Base-by-base conservation (phyloP, 2,888 invertebrate species). In the Apodemia hepburni region DNA sequence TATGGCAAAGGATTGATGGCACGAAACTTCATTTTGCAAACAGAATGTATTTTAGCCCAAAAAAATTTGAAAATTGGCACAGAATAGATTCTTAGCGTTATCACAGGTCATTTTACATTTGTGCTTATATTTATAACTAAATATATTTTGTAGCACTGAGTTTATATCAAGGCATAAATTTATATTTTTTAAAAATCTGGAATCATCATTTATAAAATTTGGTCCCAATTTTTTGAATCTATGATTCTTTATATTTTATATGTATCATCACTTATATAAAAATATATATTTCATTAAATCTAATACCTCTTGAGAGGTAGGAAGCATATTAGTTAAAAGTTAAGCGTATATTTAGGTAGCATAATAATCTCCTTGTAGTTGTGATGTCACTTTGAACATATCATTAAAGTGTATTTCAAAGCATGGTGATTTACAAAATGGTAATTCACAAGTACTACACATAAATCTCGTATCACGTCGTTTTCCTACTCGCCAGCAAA, bases 391-490 rank as follows among this genome's bases (percentile, higher is more conserved):
- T 82, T 89, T 90, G 65, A 87, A 79, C 72, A 87, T 75, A 70
- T 89, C 88, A 78, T 86, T 88, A 63, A 82, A 89, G 71, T 92
- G 92, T 66, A 90, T 84, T 75, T 90, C 89, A 59, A 92, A 92
- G 75, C 92, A 92, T 61, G 88, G 90, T 1, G 90, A 79, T 75
- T 92, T 92, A 75, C 92, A 92, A 65, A 92, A 90, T 1, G 92
- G 92, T 66, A 92, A 73, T 79, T 89, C 88, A 73, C 92, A 92
- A 60, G 86, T 82, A 68, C 80, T 84, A 68, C 92, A 92, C 92
- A 92, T 92, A 68, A 92, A 92, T 59, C 92, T 75, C 49, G 92
- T 92, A 64, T 92, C 92, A 49, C 92, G 77, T 73, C 92, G 79
- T 65, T 86, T 81, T 45, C 92, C 92, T 70, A 88, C 84, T 71